Conservation (phyloP, 2,888 invertebrate genomes). For the Trachelus tabidus region DNA sequence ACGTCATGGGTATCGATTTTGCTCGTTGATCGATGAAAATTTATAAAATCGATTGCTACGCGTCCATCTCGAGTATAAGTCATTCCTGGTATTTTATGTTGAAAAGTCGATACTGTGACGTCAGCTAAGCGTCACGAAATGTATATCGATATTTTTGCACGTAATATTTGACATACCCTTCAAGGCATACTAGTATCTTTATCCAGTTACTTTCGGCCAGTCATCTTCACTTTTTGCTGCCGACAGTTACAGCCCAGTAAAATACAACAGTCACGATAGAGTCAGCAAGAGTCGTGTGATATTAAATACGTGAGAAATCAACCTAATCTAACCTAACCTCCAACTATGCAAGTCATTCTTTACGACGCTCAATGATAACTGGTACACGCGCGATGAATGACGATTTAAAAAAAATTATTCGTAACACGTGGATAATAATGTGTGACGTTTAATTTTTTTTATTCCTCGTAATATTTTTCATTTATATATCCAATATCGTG, state of each 20-base stretch:
- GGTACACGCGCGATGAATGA: neutral
- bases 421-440: too few relatives aligned
- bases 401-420: too few relatives aligned
- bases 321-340: neutral
- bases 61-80: neutral
- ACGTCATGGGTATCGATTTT: neutral
- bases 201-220: neutral
- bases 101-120: neutral
- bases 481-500: neutral
- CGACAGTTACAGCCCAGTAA: neutral
- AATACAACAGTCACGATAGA: neutral
- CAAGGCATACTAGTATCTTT: too few relatives aligned
- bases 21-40: neutral
- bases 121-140: too few relatives aligned
- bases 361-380: neutral
- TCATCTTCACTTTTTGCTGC: neutral
- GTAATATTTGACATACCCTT: neutral
- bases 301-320: neutral
- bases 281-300: neutral
- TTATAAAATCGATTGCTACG: neutral
- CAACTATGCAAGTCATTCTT: neutral
- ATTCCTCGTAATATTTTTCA: neutral
- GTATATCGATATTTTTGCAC: neutral
- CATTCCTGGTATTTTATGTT: neutral
- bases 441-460: neutral